Evolutionary conservation across 2,888 invertebrate species (phyloP).

Genomic region (Campoplex capitator): DNA sequence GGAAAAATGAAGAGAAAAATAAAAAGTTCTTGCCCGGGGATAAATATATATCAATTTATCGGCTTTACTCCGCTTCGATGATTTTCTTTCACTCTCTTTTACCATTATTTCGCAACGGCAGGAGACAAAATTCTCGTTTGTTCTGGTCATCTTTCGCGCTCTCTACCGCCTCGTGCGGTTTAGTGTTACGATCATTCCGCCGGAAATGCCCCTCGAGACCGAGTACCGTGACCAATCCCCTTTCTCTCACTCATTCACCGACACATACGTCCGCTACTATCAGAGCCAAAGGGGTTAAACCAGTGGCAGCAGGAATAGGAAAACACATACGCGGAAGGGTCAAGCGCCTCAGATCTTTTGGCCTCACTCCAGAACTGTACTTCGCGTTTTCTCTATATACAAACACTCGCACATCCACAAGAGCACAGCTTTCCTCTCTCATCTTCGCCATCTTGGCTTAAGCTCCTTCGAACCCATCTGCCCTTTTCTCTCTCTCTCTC

Average conservation of each 20-base stretch:
- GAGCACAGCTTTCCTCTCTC: slow-evolving; percentile 62
- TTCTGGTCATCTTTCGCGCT: slow-evolving; percentile 38
- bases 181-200: slow-evolving; percentile 78
- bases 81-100: slow-evolving; percentile 42
- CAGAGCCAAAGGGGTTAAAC: slow-evolving; percentile 75
- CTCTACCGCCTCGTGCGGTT: slow-evolving; percentile 73
- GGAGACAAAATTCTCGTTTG: slow-evolving; percentile 62
- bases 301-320: slow-evolving; percentile 48
- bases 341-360: slow-evolving; percentile 74
- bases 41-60: slow-evolving; percentile 58
- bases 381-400: slow-evolving; percentile 14
- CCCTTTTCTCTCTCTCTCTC: too few relatives aligned
- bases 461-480: slow-evolving; percentile 32
- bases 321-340: slow-evolving; percentile 75
- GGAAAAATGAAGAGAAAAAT: neutral
- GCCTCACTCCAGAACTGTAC: slow-evolving; percentile 74
- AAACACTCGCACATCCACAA: slow-evolving; percentile 2
- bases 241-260: neutral
- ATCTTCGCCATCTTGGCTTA: slow-evolving; percentile 55
- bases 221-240: slow-evolving; percentile 48
- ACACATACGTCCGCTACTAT: slow-evolving; percentile 70
- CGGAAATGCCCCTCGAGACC: slow-evolving; percentile 75
- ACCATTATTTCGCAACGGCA: slow-evolving; percentile 46
- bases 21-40: neutral
- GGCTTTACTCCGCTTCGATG: slow-evolving; percentile 36